phyloP scores from a whole-genome alignment of 2,113 vertebrate genomes.

The Chaenocephalus aceratus region DNA sequence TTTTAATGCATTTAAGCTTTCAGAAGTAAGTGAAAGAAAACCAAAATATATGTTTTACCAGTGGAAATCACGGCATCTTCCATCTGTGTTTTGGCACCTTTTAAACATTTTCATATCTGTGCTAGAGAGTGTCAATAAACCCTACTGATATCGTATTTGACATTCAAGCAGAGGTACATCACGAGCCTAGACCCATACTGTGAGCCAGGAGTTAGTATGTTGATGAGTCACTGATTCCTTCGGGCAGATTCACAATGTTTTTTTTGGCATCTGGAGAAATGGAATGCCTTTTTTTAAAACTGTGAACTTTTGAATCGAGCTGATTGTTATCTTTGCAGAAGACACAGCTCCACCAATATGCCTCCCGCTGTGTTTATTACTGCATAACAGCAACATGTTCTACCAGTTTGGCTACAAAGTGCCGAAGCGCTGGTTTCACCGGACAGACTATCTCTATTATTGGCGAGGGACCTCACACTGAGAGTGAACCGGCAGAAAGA shows the following conservation, averaged over 20 bases:
- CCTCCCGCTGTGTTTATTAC: neutral
- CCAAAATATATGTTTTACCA: conserved; percentile 8
- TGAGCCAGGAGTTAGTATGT: conserved; percentile 45
- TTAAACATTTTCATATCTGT: conserved; percentile 25
- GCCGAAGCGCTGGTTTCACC: conserved; percentile 6
- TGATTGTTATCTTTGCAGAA: neutral
- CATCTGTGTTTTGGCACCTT: conserved; percentile 45
- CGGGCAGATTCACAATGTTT: conserved; percentile 15
- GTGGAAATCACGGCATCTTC: conserved; percentile 26
- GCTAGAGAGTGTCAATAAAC: conserved; percentile 34
- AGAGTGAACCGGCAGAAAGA: conserved; percentile 24
- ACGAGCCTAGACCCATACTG: conserved; percentile 33
- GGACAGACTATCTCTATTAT: conserved; percentile 35
- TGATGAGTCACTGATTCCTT: conserved; percentile 57
- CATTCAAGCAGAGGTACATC: conserved; percentile 50
- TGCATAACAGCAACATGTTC: neutral
- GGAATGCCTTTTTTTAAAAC: conserved; percentile 14
- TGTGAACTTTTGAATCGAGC: conserved; percentile 1
- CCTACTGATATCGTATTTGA: conserved; percentile 50
- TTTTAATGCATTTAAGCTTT: neutral
- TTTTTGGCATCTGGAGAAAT: conserved; percentile 10
- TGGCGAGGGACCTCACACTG: conserved; percentile 28
- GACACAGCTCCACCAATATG: neutral
- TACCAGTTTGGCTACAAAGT: neutral
- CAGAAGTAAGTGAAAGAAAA: conserved; percentile 20